Evolutionary conservation across 2,888 invertebrate genomes (phyloP).

Genomic region (Agrochola litura): DNA sequence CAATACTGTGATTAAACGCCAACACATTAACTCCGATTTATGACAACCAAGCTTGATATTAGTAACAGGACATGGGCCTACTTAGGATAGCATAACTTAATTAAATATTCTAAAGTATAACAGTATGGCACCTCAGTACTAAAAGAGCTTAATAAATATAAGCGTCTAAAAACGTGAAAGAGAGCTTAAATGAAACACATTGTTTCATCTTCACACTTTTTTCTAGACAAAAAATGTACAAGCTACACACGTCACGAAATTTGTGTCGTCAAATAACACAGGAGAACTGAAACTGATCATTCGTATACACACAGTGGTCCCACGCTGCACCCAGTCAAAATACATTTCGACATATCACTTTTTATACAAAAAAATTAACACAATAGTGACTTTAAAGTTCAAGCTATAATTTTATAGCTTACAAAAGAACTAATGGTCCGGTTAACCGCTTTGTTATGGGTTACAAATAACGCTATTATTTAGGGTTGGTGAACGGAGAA

Average conservation of each 20-base stretch:
- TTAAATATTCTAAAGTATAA: no score
- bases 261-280: constrained; percentile 54
- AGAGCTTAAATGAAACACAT: constrained; percentile 20
- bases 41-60: not conserved
- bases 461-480: constrained; percentile 73
- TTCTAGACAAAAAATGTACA: constrained; percentile 21
- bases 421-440: constrained; percentile 86
- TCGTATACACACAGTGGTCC: constrained; percentile 59
- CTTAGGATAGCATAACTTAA: not conserved
- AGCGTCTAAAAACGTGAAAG: constrained; percentile 5
- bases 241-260: constrained; percentile 32
- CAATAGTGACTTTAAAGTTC: constrained; percentile 61
- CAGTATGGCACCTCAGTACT: no score
- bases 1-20: constrained; percentile 21
- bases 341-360: constrained; percentile 70
- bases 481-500: constrained; percentile 61
- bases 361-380: constrained; percentile 54
- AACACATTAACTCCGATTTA: not conserved
- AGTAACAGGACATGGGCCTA: not conserved
- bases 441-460: constrained; percentile 82
- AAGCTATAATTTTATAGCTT: constrained; percentile 69
- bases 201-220: not conserved
- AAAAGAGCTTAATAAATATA: not conserved
- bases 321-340: constrained; percentile 73
- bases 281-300: constrained; percentile 29